Evolutionary conservation across 2,888 invertebrate genomes (phyloP), one percentile per base, ranked within the genome.

Genomic region (Sphinx pinastri): DNA sequence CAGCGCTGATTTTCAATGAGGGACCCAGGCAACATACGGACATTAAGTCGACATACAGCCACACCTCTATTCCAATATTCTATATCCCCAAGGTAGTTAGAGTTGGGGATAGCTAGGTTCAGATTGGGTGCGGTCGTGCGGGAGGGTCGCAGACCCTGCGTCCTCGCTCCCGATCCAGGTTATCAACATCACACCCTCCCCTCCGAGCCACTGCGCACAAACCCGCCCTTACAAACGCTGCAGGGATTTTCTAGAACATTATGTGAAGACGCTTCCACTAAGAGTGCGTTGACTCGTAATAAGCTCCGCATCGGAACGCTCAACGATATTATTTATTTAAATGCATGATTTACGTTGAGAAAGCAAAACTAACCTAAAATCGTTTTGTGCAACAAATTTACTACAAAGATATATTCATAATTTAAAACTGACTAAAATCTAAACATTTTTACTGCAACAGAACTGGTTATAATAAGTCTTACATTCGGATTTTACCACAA

Each of bases 121-220:
- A 81, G 81, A 85, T 86, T 86, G 90, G 89, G 90, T 81, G 91
- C 87, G 88, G 88, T 89, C 88, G 88, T 87, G 88, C 86, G 77
- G 81, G 79, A 88, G 90, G 92, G 93, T 93, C 91, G 79, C 84
- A 88, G 90, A 92, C 92, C 92, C 89, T 91, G 76, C 86, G 84
- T 81, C 90, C 89, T 90, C 90, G 91, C 90, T 91, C 92, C 86
- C 89, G 84, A 91, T 93, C 88, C 93, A 90, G 93, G 93, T 92
- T 93, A 93, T 93, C 93, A 91, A 90, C 93, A 84, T 84, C 87
- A 81, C 75, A 74, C 79, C 81, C 79, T 84, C 84, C 84, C 81
- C 84, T 77, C 63, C 82, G 81, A 82, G 78, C 80, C 80, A 76
- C 83, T 79, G 78, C 76, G 78, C 79, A 76, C 72, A 75, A 69